Evolutionary conservation across 2,888 invertebrate genomes (phyloP), one percentile per base, ranked within the genome.

Genomic region (Sussaba pulchella): DNA sequence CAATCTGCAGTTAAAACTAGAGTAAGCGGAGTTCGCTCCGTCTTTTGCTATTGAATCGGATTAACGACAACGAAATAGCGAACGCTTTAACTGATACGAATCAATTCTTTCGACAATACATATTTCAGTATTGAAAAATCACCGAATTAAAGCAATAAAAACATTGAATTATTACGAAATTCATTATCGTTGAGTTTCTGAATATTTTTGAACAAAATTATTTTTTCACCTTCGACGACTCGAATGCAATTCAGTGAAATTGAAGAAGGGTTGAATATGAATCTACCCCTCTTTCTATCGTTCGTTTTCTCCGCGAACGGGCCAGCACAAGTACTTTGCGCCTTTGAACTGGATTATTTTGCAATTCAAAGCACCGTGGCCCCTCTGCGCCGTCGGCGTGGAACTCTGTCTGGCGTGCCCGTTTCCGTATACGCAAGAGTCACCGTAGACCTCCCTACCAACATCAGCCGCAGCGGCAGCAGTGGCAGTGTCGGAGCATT

Each of bases 281-380:
- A 57, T 31, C 36, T 76, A 21, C 3, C 26, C 47, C 70, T 47
- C 43, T 70, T 24, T 14, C 45, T 52, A 57, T 54, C n/a, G 17
- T 59, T 69, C 31, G 47, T n/a, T 63, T 24, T 26, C 52, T 69
- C 43, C 57, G 50, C 31, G 69, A 57, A 43, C 69, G 43, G 41
- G 54, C 41, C 57, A 45, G 61, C 74, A 54, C 67, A 41, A 78
- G 72, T 72, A 81, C 83, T 81, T 83, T 76, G 66, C 81, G 77
- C 77, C 77, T 81, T 81, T 81, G 81, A 83, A 83, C 78, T 67
- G 76, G 70, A 83, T 83, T 81, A 83, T 83, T 83, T 83, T 83
- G 83, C 83, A 83, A 83, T 83, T 83, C 81, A 83, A 83, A 83
- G 78, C 69, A 59, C 76, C 41, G 31, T 41, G 41, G n/a, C 36